These are phyloP conservation scores for Vipera ursinii DNA, from an alignment of 2,797 vertebrate genomes.

Conservation along the genomic window DNA sequence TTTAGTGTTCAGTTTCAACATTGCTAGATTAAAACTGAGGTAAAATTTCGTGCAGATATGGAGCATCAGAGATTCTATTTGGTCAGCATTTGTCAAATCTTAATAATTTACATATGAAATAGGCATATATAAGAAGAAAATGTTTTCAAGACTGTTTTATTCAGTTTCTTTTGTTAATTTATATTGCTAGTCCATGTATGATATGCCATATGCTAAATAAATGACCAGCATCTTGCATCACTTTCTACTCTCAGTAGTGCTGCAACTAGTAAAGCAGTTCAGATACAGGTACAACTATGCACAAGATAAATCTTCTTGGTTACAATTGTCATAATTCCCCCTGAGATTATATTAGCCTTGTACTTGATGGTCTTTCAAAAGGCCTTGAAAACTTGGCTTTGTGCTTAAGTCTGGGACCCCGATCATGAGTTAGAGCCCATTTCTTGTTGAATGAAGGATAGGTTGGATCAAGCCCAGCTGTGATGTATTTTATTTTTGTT, in stretches of 20 bases:
- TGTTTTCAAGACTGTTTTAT: background rate
- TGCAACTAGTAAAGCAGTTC: background rate
- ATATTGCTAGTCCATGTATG: background rate
- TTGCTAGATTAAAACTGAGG: background rate
- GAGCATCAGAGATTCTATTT: background rate
- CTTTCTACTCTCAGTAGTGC: background rate
- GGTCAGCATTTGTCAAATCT: background rate
- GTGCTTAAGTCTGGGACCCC: background rate
- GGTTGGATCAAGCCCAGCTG: background rate
- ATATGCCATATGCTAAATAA: background rate
- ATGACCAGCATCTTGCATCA: background rate
- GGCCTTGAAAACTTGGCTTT: background rate
- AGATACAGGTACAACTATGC: background rate
- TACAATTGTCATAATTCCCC: background rate
- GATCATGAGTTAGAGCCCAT: background rate
- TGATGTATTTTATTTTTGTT: background rate
- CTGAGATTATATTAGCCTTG: background rate
- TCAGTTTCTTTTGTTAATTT: background rate
- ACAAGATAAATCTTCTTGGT: background rate
- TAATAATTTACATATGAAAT: background rate
- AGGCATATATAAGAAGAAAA: background rate
- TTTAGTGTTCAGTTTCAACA: background rate
- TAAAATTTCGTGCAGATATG: background rate
- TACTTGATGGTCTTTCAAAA: background rate
- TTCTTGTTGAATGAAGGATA: background rate